Base-by-base conservation (phyloP, 2,113 vertebrate species). In the Cyanistes caeruleus region DNA sequence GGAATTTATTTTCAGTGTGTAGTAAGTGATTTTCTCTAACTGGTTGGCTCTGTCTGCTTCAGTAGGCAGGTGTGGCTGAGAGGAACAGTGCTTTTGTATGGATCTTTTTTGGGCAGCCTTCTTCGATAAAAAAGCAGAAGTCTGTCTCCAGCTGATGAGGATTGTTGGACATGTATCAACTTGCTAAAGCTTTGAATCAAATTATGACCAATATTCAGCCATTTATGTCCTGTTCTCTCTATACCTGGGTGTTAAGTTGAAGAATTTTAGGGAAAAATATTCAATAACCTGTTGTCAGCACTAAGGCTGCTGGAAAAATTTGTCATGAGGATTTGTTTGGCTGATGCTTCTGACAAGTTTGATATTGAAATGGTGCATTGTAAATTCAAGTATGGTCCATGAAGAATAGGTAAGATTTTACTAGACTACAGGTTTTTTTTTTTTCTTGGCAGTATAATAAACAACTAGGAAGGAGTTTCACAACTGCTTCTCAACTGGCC, bases 121-220 rank as follows among this genome's bases (percentile, higher is more conserved):
- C 30, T 85, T 44, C 28, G 37, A 35, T 33, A 46, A 78, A 70
- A 58, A 79, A 56, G 5, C 21, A n/a, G 12, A 84, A 62, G 28
- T 41, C 33, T 70, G 3, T 84, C 19, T 80, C 78, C 46, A 65
- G 31, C 49, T 81, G 37, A 7, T 84, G 64, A 44, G 56, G 69
- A 22, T 53, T 28, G 8, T 48, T 58, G 43, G 30, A 9, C 9
- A 3, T 0, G 0, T 30, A 41, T 23, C 7, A 55, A 8, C 19
- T 63, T 13, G 1, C 51, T 67, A 75, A 84, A 87, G 37, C n/a
- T 94, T 84, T 80, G 37, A 39, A 52, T 84, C 11, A 35, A 11
- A 9, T 85, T 70, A 4, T 76, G 79, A 51, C n/a, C 30, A 60
- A 3, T 51, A 72, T 46, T 82, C 33, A 87, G n/a, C n/a, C 28